Evolutionary conservation across 2,888 invertebrate species (phyloP), one percentile per base, ranked within the genome.

Genomic region (Amiota minor): DNA sequence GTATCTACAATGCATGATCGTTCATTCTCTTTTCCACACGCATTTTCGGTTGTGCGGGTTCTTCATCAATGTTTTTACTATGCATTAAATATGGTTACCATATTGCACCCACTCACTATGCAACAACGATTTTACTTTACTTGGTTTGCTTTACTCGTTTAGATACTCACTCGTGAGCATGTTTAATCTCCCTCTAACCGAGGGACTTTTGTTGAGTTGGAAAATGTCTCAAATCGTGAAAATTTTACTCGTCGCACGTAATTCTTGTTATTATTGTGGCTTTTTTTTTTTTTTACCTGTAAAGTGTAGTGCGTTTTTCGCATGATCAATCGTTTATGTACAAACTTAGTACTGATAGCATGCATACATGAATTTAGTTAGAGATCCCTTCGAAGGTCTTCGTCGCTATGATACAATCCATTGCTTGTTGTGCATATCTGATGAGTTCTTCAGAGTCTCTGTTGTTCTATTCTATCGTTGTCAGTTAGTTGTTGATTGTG

Each of bases 61-160:
- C 85, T 76, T 78, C 81, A 77, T 79, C 35, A 35, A 35, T 35
- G 35, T 35, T 35, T 35, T 35, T 35, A 35, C 4, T 35, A 6
- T 35, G 35, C 35, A 35, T 78, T 76, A 80, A 86, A 85, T 85
- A 81, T 85, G 85, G 75, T 83, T 81, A 81, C 80, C 86, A 88
- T 80, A 86, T 85, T 87, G 87, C 86, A 84, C 87, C 86, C 87
- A 86, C 87, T 80, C 83, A 80, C 71, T 61, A 64, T 55, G 70
- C 64, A 72, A 20, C 55, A 9, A 35, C 35, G 35, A 35, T 8
- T 35, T 35, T 35, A 35, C 35, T 35, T 35, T 35, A 35, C 35
- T 35, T 35, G 35, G 35, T 35, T 35, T 35, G 6, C 35, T 35
- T 35, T 35, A 35, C 4, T 2, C 35, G 35, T 35, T 35, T 35